Conservation (phyloP, 2,888 invertebrate species). For the Ptilodon capucinus region DNA sequence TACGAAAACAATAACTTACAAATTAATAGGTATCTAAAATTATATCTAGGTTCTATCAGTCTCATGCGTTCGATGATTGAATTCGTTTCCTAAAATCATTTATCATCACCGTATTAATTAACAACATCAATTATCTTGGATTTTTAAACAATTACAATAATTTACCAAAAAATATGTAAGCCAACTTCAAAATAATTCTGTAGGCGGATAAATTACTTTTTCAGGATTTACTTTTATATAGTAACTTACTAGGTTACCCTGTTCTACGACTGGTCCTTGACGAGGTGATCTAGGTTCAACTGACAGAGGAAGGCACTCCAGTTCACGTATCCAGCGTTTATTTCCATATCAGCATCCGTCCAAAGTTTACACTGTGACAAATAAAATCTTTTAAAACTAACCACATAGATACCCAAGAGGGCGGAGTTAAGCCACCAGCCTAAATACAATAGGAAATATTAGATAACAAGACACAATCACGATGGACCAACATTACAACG, state of each 20-base stretch:
- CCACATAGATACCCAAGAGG: too few species aligned
- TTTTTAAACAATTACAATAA: too few species aligned
- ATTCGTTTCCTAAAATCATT: background rate
- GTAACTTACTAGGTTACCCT: background rate
- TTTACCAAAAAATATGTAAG: too few species aligned
- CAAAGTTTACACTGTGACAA: conserved; percentile 64
- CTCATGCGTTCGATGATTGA: background rate
- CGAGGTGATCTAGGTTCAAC: conserved; percentile 70
- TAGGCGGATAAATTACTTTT: background rate
- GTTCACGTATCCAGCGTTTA: conserved; percentile 67
- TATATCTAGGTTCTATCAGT: background rate
- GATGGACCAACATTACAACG: too few species aligned
- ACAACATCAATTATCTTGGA: too few species aligned
- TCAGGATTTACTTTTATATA: background rate
- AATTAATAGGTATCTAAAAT: background rate
- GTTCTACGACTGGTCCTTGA: conserved; percentile 56
- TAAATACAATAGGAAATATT: too few species aligned
- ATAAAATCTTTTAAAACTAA: too few species aligned
- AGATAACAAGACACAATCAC: too few species aligned
- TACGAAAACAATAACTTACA: background rate
- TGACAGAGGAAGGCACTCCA: conserved; percentile 76
- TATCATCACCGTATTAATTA: background rate
- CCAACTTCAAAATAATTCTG: too few species aligned
- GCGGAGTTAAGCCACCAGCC: too few species aligned
- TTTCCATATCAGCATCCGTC: conserved; percentile 57